Percentiles rank a stretch among this genome's conserved stretches.
Conservation (phyloP, 2,113 vertebrate genomes). For the Plecotus auritus region DNA sequence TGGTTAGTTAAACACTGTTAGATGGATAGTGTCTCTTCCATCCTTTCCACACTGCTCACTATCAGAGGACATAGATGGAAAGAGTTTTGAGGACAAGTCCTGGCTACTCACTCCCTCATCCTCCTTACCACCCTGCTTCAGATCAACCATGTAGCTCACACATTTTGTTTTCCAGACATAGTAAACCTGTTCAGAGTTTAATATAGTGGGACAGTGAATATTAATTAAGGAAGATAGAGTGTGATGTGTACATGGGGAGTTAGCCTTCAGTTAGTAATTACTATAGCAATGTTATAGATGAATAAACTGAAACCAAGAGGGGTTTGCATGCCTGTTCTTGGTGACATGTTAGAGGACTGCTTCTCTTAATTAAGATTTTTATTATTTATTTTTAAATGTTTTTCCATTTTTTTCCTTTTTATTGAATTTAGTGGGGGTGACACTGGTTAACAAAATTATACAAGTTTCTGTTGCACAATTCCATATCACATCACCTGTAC, state of each 20-base stretch:
- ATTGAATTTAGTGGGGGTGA: background rate
- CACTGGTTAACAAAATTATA: background rate
- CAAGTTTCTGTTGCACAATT: background rate
- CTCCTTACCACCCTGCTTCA: background rate
- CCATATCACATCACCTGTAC: background rate
- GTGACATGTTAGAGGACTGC: background rate
- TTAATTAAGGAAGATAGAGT: background rate
- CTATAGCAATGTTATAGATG: background rate
- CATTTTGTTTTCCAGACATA: background rate
- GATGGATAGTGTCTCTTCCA: background rate
- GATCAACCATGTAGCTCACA: background rate
- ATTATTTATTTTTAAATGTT: background rate
- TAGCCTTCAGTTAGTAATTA: background rate
- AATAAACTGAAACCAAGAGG: background rate
- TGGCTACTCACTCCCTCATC: background rate
- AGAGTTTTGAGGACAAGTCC: background rate
- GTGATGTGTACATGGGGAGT: background rate
- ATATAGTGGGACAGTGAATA: background rate
- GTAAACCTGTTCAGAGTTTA: background rate
- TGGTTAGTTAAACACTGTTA: background rate
- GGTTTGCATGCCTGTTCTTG: background rate
- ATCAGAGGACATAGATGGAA: background rate
- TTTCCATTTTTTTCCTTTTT: background rate
- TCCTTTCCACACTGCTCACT: background rate
- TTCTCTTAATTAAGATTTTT: slow-evolving; percentile 22